Base-by-base conservation (phyloP, 2,888 invertebrate genomes). In the Microctonus brassicae region DNA sequence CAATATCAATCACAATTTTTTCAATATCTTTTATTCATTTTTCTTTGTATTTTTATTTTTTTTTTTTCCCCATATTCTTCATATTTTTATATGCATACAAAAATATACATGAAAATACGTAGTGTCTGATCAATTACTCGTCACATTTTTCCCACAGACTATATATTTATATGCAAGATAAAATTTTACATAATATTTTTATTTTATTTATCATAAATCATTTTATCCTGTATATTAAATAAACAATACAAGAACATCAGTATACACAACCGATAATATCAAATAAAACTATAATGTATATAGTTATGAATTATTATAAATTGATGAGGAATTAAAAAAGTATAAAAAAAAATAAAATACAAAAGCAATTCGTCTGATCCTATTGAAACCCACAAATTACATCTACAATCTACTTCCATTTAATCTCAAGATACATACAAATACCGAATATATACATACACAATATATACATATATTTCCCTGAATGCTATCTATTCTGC, bases 401-500 rank as follows among this genome's bases (percentile, higher is more conserved):
- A 57, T 47, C 17, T 39, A 60, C 66, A 66, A 66, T 66, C 66
- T 66, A 53, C 60, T 58, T 47, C 63, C 60, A 64, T 53, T 58
- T 57, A 20, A 55, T 62, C n/a, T n/a, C n/a, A 55, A 52, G 64
- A 61, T 58, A 42, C 52, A 52, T 36, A 64, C 52, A n/a, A n/a
- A n/a, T n/a, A n/a, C n/a, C n/a, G n/a, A n/a, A n/a, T n/a, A n/a
- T n/a, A 62, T 36, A 26, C 36, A 42, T 42, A 29, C 29, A 29
- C 29, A 29, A 29, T n/a, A n/a, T n/a, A 63, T 55, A 52, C n/a
- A 60, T 55, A 52, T 17, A 60, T 53, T 58, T 33, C 20, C 76
- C 75, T 72, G 67, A 26, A 24, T 70, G 76, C 76, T 73, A 74
- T 74, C 76, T 69, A 77, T 76, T 77, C 74, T 76, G 76, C 75